Conservation (phyloP, 2,888 invertebrate species). For the Sminthurides aquaticus region DNA sequence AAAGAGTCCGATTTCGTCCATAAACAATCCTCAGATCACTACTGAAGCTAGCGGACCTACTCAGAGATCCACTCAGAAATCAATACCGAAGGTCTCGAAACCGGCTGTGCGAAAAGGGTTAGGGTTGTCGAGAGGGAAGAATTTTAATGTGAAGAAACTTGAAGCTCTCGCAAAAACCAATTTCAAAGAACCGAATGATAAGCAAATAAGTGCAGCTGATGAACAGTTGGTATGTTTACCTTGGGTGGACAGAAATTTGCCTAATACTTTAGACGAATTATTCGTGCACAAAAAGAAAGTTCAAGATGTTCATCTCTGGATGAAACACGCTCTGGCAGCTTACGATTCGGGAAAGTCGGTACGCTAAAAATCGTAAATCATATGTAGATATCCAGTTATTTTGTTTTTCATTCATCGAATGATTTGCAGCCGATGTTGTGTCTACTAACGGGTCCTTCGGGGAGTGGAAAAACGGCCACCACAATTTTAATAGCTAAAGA, state of each 20-base stretch:
- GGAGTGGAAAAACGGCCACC: slow-evolving; percentile 74
- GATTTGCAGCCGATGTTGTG: slow-evolving; percentile 50
- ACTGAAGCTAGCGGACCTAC: no score
- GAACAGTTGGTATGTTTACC: slow-evolving; percentile 13
- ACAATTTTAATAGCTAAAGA: slow-evolving; percentile 60
- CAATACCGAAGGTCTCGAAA: no score
- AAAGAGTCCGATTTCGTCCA: no score
- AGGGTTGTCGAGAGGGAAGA: slow-evolving; percentile 4
- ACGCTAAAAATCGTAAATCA: not conserved
- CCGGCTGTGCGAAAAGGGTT: no score
- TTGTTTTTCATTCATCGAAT: not conserved
- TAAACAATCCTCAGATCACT: no score
- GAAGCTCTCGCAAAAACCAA: slow-evolving; percentile 13
- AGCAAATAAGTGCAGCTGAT: not conserved
- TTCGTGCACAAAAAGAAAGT: slow-evolving; percentile 69
- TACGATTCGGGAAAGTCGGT: not conserved
- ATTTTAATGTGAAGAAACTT: slow-evolving; percentile 6
- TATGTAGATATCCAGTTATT: slow-evolving; percentile 4
- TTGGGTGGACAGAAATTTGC: slow-evolving; percentile 50
- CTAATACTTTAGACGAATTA: slow-evolving; percentile 56
- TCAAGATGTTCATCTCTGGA: slow-evolving; percentile 64
- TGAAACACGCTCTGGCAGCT: slow-evolving; percentile 47
- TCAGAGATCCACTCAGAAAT: no score
- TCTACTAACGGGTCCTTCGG: slow-evolving; percentile 72
- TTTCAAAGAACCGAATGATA: not conserved